phyloP scores from a whole-genome alignment of 2,113 vertebrate species.

The Aegithalos caudatus region DNA sequence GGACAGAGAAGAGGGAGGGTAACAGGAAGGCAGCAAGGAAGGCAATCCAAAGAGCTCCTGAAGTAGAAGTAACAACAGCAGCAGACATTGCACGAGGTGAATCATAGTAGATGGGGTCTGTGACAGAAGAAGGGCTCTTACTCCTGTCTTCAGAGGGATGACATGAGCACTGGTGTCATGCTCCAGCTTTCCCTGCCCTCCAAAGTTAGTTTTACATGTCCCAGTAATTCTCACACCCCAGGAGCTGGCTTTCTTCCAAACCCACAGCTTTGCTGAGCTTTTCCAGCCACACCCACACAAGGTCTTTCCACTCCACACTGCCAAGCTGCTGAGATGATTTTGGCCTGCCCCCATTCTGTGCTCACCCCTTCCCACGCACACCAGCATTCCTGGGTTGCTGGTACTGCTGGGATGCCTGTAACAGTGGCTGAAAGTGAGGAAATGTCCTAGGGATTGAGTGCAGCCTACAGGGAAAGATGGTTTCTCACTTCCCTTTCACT shows the following conservation, averaged over 20 bases:
- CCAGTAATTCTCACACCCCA: background rate
- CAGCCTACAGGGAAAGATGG: background rate
- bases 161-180: background rate
- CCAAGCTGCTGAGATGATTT: background rate
- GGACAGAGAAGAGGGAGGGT: background rate
- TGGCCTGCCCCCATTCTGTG: background rate
- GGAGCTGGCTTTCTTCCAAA: background rate
- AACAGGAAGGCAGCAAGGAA: background rate
- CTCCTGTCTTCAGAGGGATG: background rate
- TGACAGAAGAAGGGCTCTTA: background rate
- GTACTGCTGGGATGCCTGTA: background rate
- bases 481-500: background rate
- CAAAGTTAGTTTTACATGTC: background rate
- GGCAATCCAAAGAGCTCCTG: background rate
- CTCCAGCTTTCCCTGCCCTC: background rate
- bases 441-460: background rate
- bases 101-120: fast-evolving
- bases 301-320: background rate
- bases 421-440: background rate
- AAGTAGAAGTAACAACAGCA: background rate
- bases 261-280: background rate
- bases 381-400: background rate
- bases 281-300: background rate
- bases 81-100: background rate
- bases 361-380: fast-evolving